A percentile compares a stretch with the other conserved stretches of the same genome.
Evolutionary conservation across 2,888 invertebrate genomes (phyloP).

Genomic region (Gymnoscelis rufifasciata): DNA sequence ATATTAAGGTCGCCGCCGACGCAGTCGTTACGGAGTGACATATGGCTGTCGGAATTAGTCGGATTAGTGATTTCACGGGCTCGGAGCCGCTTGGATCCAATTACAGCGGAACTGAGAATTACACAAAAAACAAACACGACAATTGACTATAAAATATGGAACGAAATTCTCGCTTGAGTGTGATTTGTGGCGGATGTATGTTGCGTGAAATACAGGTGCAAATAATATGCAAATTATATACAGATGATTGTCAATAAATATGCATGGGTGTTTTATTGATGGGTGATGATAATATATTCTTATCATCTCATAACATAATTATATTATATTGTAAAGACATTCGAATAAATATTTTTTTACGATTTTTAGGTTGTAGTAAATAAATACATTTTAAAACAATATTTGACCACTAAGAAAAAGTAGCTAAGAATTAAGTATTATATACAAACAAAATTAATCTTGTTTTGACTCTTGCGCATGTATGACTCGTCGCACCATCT

Average conservation of each 20-base stretch:
- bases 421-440: too few relatives aligned
- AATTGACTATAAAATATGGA: conserved; percentile 57
- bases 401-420: too few relatives aligned
- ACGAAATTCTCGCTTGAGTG: conserved; percentile 45
- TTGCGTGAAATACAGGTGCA: conserved; percentile 43
- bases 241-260: conserved; percentile 1
- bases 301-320: too few relatives aligned
- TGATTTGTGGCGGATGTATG: conserved; percentile 45
- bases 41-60: conserved; percentile 78
- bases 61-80: conserved; percentile 78
- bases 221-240: conserved; percentile 7
- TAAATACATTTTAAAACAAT: too few relatives aligned
- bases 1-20: conserved; percentile 36
- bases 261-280: too few relatives aligned
- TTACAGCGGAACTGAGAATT: conserved; percentile 68
- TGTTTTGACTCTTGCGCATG: too few relatives aligned
- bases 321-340: too few relatives aligned
- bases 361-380: too few relatives aligned
- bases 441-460: too few relatives aligned
- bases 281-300: too few relatives aligned
- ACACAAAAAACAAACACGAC: conserved; percentile 61
- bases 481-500: conserved; percentile 51
- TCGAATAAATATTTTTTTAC: too few relatives aligned
- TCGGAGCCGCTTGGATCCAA: conserved; percentile 66
- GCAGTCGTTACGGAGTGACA: conserved; percentile 69